A percentile compares a stretch with the other conserved stretches of the same genome.
These are phyloP conservation scores for Pachliopta kotzebuea DNA, from an alignment of 2,888 invertebrate genomes.

Conservation along the genomic window DNA sequence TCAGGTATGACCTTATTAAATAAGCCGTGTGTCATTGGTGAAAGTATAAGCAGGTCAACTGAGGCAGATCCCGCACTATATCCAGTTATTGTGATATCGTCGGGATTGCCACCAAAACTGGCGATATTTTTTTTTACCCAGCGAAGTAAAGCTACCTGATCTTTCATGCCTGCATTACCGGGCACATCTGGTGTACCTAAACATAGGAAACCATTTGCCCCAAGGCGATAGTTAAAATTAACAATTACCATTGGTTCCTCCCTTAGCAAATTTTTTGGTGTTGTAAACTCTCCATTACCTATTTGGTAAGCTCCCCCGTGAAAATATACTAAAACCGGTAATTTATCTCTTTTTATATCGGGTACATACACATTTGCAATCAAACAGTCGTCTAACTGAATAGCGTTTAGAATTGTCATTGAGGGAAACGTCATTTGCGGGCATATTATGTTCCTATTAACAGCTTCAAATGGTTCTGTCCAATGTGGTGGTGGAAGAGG, in stretches of 20 bases:
- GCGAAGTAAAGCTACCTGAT: slow-evolving; percentile 51
- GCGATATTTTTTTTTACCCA: slow-evolving; percentile 50
- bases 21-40: slow-evolving; percentile 47
- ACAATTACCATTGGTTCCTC: slow-evolving; percentile 45
- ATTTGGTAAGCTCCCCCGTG: slow-evolving; percentile 66
- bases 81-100: slow-evolving; percentile 54
- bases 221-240: slow-evolving; percentile 58
- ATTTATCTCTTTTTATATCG: slow-evolving; percentile 34
- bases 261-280: slow-evolving; percentile 39
- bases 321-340: slow-evolving; percentile 60
- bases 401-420: slow-evolving; percentile 2
- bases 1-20: slow-evolving; percentile 54
- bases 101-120: slow-evolving; percentile 55
- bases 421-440: slow-evolving; percentile 37
- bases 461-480: slow-evolving; percentile 42
- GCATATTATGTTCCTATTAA: slow-evolving; percentile 39
- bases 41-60: slow-evolving; percentile 51
- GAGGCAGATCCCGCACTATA: slow-evolving; percentile 55
- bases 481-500: slow-evolving; percentile 39
- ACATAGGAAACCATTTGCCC: slow-evolving; percentile 52
- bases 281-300: slow-evolving; percentile 45
- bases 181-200: slow-evolving; percentile 53
- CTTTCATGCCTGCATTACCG: slow-evolving; percentile 64
- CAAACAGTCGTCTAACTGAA: slow-evolving; percentile 39
- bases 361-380: slow-evolving; percentile 41